Evolutionary conservation across 2,888 invertebrate genomes (phyloP).

Genomic region (Pseudococcus viburni): DNA sequence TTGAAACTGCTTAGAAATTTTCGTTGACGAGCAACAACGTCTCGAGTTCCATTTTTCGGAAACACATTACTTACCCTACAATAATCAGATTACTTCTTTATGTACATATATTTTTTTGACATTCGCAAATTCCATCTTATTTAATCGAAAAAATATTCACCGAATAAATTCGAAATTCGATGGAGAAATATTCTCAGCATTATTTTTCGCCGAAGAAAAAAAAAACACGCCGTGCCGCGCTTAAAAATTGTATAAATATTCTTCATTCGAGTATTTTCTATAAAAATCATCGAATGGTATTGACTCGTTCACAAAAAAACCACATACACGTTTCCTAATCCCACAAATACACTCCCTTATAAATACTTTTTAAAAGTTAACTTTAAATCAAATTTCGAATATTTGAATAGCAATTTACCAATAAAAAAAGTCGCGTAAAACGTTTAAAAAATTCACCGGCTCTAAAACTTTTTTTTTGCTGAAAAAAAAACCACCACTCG

Average conservation of each 20-base stretch:
- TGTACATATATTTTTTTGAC: constrained; percentile 1
- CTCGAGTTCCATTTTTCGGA: too few species aligned
- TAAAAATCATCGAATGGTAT: neutral
- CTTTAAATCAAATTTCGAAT: constrained; percentile 43
- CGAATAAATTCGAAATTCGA: neutral
- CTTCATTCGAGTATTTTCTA: neutral
- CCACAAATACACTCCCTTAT: neutral
- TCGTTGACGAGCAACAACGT: too few species aligned
- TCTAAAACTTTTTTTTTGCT: neutral
- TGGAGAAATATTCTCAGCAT: neutral
- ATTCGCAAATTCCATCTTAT: neutral
- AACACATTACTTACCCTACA: neutral
- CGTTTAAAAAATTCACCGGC: neutral
- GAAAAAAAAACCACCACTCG: neutral
- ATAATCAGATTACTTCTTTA: constrained; percentile 27
- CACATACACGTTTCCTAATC: neutral
- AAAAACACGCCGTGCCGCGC: neutral
- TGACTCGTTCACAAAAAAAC: neutral
- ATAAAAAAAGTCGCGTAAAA: neutral
- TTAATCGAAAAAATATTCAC: neutral
- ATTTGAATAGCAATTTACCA: constrained; percentile 25
- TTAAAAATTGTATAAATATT: constrained; percentile 4
- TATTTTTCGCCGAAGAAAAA: neutral
- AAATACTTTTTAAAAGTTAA: constrained; percentile 35
- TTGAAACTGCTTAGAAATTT: too few species aligned